Base-by-base conservation (phyloP, 1,140 invertebrate species). In the Whitmania pigra region DNA sequence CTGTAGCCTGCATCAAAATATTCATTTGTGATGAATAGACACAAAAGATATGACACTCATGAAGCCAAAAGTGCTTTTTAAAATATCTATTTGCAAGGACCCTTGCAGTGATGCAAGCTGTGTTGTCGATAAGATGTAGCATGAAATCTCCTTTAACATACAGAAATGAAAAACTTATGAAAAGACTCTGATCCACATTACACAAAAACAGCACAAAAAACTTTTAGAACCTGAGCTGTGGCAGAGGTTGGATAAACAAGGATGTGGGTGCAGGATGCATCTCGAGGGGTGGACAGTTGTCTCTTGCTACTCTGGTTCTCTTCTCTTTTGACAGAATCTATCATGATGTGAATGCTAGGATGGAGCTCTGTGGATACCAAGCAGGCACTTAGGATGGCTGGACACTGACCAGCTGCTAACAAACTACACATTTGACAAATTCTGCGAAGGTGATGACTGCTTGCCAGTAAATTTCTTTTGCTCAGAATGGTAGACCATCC, bases 171-270 rank as follows among this genome's bases (percentile, higher is more conserved):
- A 36, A 36, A 2, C 31, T 36, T 36, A 2, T 36, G 31, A 36
- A 36, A 36, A 36, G 31, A 2, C 31, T 49, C 57, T 63, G 29
- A 63, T 1, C 57, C 57, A 25, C 5, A 2, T 25, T 25, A 13
- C 9, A 63, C 22, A 63, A 13, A 25, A 5, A 60, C 5, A 60
- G n/a, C n/a, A 13, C 9, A 63, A 25, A 25, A 22, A 68, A 31
- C 11, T 75, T 71, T 57, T 75, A 77, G 78, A 84, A 92, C 91
- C 87, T 93, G 91, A 71, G 93, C 93, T 49, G 92, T 94, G 40
- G 95, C 93, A 71, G 93, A 97, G 13, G 93, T 99, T 67, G 96
- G 96, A 84, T 99, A 99, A 73, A 98, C 95, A 73, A 99, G 87
- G 76, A 99, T 98, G 81, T 99, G 96, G 67, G 95, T 99, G 79